A percentile compares a stretch with the other conserved stretches of the same genome.
Evolutionary conservation across 1,140 invertebrate genomes (phyloP).

Genomic region (Danaus melanippus): DNA sequence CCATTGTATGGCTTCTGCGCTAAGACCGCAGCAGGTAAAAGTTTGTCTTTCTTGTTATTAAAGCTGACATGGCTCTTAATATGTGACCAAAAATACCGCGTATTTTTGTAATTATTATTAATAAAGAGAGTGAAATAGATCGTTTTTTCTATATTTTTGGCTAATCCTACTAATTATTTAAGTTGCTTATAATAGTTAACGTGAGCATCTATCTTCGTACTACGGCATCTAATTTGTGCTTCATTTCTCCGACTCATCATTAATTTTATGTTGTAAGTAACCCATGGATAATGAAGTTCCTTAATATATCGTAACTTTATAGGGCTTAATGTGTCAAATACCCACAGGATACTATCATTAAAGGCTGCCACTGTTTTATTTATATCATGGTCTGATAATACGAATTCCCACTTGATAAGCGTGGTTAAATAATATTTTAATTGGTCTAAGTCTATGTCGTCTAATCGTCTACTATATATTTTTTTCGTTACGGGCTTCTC

Average conservation of each 20-base stretch:
- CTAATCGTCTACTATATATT: not conserved
- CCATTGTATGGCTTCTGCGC: too few relatives aligned
- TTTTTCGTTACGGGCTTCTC: not conserved
- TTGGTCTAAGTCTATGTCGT: slow-evolving; percentile 6
- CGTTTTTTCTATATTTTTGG: too few relatives aligned
- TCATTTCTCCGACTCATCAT: slow-evolving; percentile 7
- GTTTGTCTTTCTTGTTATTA: too few relatives aligned
- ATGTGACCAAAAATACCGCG: too few relatives aligned
- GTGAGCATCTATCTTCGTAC: slow-evolving; percentile 6
- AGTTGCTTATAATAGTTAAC: not conserved
- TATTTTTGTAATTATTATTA: too few relatives aligned
- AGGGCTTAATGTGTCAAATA: slow-evolving; percentile 2
- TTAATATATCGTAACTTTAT: slow-evolving; percentile 5
- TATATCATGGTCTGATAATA: not conserved
- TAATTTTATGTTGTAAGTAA: slow-evolving; percentile 8
- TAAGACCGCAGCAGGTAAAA: too few relatives aligned
- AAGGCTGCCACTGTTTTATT: slow-evolving; percentile 3
- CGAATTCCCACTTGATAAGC: not conserved
- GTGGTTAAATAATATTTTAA: slow-evolving; percentile 1
- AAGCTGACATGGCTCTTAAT: too few relatives aligned
- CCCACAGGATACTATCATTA: not conserved
- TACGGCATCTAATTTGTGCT: slow-evolving; percentile 7
- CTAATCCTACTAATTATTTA: too few relatives aligned
- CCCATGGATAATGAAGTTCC: slow-evolving; percentile 8
- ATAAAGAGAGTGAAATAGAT: too few relatives aligned